phyloP scores from a whole-genome alignment of 1,140 invertebrate genomes.

The Onthophagus taurus region DNA sequence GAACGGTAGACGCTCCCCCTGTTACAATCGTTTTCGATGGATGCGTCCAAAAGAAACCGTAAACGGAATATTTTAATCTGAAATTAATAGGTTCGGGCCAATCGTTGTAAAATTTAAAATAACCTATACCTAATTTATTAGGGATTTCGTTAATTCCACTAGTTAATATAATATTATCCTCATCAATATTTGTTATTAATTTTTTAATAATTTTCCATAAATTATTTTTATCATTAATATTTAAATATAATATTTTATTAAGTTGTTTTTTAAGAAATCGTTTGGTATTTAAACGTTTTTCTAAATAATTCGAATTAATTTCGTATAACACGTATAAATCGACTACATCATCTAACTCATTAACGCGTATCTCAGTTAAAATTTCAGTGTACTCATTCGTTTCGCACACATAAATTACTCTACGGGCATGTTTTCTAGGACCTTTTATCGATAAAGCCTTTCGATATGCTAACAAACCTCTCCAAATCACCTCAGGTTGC shows the following conservation, averaged over 20 bases:
- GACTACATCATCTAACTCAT: conserved; percentile 48
- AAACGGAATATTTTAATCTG: conserved; percentile 55
- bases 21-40: conserved; percentile 46
- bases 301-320: conserved; percentile 29
- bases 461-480: conserved; percentile 49
- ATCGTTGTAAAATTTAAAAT: conserved; percentile 54
- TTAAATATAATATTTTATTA: conserved; percentile 49
- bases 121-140: conserved; percentile 49
- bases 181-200: conserved; percentile 41
- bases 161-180: conserved; percentile 52
- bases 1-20: conserved; percentile 40
- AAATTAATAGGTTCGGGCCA: conserved; percentile 53
- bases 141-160: conserved; percentile 50
- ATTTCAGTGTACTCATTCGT: conserved; percentile 46
- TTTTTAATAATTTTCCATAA: conserved; percentile 39
- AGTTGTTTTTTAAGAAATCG: conserved; percentile 37
- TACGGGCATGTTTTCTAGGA: conserved; percentile 39
- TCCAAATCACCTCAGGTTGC: conserved; percentile 56
- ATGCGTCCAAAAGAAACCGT: conserved; percentile 61
- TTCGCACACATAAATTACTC: conserved; percentile 49
- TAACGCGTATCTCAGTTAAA: conserved; percentile 48
- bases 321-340: conserved; percentile 57
- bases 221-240: conserved; percentile 34
- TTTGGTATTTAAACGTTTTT: conserved; percentile 29
- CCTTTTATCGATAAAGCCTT: conserved; percentile 41